A percentile compares a stretch with the other conserved stretches of the same genome.
Conservation (phyloP, 1,140 invertebrate species). For the Hermetia illucens region DNA sequence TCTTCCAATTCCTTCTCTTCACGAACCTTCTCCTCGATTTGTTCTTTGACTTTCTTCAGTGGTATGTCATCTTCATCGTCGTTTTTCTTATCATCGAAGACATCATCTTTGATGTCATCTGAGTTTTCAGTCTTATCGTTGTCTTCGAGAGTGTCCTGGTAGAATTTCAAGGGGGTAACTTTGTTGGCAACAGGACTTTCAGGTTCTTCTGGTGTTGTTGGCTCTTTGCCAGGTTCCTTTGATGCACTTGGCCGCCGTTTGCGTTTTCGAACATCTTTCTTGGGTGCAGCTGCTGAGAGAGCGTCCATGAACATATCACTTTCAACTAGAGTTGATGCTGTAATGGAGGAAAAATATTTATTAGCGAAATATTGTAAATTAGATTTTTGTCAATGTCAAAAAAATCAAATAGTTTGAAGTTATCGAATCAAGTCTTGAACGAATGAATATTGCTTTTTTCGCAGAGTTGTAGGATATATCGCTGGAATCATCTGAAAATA, state of each 20-base stretch:
- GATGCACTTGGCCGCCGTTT: slow-evolving; percentile 53
- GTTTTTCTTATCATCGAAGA: slow-evolving; percentile 17
- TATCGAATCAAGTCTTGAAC: too few relatives aligned
- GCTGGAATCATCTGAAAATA: too few relatives aligned
- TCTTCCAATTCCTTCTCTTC: slow-evolving; percentile 14
- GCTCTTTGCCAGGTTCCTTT: slow-evolving; percentile 38
- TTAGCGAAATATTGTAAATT: too few relatives aligned
- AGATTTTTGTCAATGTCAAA: neutral
- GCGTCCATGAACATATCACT: slow-evolving; percentile 88
- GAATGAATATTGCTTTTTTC: too few relatives aligned
- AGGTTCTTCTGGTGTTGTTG: slow-evolving; percentile 29
- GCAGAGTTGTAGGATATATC: too few relatives aligned
- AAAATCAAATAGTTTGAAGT: slow-evolving; percentile 3
- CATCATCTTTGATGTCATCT: slow-evolving; percentile 26
- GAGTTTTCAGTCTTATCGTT: too few relatives aligned
- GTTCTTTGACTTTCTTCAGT: slow-evolving; percentile 19
- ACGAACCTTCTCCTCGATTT: slow-evolving; percentile 23
- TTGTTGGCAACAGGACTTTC: slow-evolving; percentile 14
- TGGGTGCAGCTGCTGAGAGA: slow-evolving; percentile 52
- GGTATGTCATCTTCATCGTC: slow-evolving; percentile 31
- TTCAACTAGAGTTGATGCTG: slow-evolving; percentile 66
- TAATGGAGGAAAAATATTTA: slow-evolving; percentile 29
- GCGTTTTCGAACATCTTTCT: slow-evolving; percentile 58
- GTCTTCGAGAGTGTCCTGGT: slow-evolving; percentile 77
- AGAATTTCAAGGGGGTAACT: slow-evolving; percentile 61